Evolutionary conservation across 2,113 vertebrate species (phyloP).

Genomic region (Forbesichthys papilliferus): DNA sequence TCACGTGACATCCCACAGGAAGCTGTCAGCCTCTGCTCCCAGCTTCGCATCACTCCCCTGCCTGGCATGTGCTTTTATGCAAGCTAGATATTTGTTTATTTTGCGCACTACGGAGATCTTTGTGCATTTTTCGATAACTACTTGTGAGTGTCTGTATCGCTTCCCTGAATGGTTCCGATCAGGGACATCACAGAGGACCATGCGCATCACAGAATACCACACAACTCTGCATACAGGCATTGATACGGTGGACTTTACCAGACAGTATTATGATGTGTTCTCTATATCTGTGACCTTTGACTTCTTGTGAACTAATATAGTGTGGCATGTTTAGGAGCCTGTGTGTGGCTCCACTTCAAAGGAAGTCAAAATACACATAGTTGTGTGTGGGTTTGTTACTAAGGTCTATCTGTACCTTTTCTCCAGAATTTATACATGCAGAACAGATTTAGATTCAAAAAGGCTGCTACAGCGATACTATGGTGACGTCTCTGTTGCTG

Average conservation of each 20-base stretch:
- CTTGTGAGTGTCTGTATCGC: conserved; percentile 38
- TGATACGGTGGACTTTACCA: conserved; percentile 86
- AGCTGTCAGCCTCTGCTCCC: conserved; percentile 33
- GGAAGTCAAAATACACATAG: conserved; percentile 57
- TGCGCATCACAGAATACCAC: conserved; percentile 83
- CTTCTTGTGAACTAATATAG: conserved; percentile 89
- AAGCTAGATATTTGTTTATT: conserved; percentile 68
- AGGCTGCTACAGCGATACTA: conserved; percentile 72
- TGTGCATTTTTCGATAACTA: conserved; percentile 65
- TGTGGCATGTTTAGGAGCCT: conserved; percentile 86
- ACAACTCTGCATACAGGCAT: conserved; percentile 56
- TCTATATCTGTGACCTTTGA: conserved; percentile 90
- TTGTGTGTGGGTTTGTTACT: conserved; percentile 76
- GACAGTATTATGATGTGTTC: conserved; percentile 93
- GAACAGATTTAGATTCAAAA: conserved; percentile 77
- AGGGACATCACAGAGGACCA: conserved; percentile 71
- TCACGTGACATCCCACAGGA: conserved; percentile 57
- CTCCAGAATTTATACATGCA: conserved; percentile 81
- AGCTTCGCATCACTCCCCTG: conserved; percentile 19
- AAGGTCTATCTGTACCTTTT: conserved; percentile 84
- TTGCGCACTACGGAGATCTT: conserved; percentile 83
- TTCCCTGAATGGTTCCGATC: conserved; percentile 46
- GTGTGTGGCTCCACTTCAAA: conserved; percentile 25
- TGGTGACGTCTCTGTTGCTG: not conserved
- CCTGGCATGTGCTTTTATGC: conserved; percentile 28